A percentile compares a stretch with the other conserved stretches of the same genome.
Evolutionary conservation across 2,113 vertebrate genomes (phyloP).

Genomic region (Poeciliopsis prolifica): DNA sequence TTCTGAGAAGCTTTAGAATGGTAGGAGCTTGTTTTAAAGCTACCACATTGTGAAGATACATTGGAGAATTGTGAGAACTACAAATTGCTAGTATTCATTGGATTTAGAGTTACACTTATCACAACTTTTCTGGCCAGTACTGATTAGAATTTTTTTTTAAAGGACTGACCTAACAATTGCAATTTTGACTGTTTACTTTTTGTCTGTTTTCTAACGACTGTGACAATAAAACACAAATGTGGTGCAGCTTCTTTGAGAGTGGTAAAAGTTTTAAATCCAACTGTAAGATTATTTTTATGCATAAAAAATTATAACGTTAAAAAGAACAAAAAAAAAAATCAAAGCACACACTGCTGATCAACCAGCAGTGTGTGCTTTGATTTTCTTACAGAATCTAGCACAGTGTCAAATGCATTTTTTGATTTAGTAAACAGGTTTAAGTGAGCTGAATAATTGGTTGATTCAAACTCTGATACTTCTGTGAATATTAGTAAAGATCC

Average conservation of each 20-base stretch:
- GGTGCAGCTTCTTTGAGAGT: no score
- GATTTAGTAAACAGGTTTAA: neutral
- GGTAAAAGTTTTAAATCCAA: neutral
- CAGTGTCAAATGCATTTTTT: neutral
- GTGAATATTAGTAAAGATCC: neutral
- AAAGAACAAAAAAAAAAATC: no score
- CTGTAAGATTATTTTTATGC: neutral
- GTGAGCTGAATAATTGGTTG: neutral
- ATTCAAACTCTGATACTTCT: neutral
- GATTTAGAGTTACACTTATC: neutral
- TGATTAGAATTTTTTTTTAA: neutral
- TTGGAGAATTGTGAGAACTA: neutral
- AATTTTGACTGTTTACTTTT: neutral
- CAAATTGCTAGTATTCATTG: neutral
- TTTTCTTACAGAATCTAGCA: no score
- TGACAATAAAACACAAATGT: no score
- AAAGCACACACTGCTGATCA: no score
- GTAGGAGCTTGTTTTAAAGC: slow-evolving; percentile 21
- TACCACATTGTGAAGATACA: slow-evolving; percentile 17
- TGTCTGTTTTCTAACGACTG: neutral
- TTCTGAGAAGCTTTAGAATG: slow-evolving; percentile 21
- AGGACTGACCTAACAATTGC: neutral
- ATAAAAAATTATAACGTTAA: no score
- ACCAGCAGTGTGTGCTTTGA: no score
- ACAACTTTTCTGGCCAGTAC: neutral